Evolutionary conservation across 2,113 vertebrate species (phyloP).

Genomic region (Ailuropoda melanoleuca): DNA sequence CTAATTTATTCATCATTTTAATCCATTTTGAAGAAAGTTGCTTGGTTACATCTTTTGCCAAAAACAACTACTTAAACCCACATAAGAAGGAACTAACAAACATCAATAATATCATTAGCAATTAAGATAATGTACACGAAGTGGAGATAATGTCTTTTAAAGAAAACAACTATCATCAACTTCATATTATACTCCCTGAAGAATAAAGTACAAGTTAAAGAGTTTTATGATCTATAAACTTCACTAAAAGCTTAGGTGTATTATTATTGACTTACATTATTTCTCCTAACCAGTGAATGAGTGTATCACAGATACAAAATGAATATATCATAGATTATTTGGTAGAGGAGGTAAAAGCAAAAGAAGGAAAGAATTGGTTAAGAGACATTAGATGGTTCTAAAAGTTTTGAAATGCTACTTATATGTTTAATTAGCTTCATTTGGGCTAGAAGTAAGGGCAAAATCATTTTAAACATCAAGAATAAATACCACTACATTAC

Average conservation of each 20-base stretch:
- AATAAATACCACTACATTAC: constrained; percentile 26
- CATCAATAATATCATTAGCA: neutral
- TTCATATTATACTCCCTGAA: constrained; percentile 4
- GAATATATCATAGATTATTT: neutral
- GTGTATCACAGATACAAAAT: neutral
- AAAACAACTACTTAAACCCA: neutral
- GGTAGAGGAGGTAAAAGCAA: neutral
- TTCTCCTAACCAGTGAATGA: neutral
- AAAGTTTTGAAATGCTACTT: neutral
- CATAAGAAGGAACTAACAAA: neutral
- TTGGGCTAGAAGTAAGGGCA: constrained; percentile 6
- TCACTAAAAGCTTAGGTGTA: neutral
- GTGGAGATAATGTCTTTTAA: neutral
- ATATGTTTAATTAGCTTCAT: constrained; percentile 21
- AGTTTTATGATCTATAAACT: neutral
- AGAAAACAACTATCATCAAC: neutral
- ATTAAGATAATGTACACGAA: constrained; percentile 20
- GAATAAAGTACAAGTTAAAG: neutral
- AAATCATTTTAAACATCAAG: constrained; percentile 43
- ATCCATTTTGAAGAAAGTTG: neutral
- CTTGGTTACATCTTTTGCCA: neutral
- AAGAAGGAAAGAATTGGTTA: neutral
- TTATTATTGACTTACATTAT: neutral
- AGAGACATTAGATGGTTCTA: neutral
- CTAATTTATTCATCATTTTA: constrained; percentile 37